Conservation (phyloP, 2,113 vertebrate genomes). For the Tiliqua scincoides region DNA sequence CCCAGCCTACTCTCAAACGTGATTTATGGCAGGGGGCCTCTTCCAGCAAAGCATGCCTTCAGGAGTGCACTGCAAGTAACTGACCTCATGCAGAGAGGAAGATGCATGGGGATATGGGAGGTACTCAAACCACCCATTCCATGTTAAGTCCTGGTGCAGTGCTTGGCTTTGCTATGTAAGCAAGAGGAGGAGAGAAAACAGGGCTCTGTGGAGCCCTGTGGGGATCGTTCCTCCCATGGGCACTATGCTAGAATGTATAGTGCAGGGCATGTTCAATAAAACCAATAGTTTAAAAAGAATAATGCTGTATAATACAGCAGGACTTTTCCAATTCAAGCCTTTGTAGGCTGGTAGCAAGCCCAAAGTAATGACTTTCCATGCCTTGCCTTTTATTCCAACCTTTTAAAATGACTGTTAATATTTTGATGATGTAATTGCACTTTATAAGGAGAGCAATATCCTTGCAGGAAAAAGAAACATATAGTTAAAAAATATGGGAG, state of each 20-base stretch:
- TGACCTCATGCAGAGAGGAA: not conserved
- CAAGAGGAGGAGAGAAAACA: not conserved
- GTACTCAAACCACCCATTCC: not conserved
- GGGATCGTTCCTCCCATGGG: not conserved
- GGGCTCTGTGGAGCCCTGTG: not conserved
- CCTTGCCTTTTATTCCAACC: not conserved
- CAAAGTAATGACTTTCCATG: conserved; percentile 8
- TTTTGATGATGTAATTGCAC: conserved; percentile 39
- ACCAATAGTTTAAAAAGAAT: not conserved
- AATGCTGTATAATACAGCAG: not conserved
- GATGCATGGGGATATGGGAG: not conserved
- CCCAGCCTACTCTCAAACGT: too few species aligned
- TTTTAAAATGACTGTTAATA: conserved; percentile 23
- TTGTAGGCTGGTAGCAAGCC: conserved; percentile 5
- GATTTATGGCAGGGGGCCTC: too few species aligned
- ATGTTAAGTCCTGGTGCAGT: not conserved
- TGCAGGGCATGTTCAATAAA: not conserved
- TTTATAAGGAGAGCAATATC: conserved; percentile 29
- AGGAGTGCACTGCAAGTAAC: too few species aligned
- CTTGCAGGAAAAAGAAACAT: conserved; percentile 31
- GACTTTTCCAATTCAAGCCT: not conserved
- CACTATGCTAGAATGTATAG: not conserved
- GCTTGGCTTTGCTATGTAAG: too few species aligned
- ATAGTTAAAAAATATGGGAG: conserved; percentile 33
- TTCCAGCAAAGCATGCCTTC: too few species aligned